Evolutionary conservation across 1,140 invertebrate genomes (phyloP), one percentile per base, ranked within the genome.

Genomic region (Portunus trituberculatus): DNA sequence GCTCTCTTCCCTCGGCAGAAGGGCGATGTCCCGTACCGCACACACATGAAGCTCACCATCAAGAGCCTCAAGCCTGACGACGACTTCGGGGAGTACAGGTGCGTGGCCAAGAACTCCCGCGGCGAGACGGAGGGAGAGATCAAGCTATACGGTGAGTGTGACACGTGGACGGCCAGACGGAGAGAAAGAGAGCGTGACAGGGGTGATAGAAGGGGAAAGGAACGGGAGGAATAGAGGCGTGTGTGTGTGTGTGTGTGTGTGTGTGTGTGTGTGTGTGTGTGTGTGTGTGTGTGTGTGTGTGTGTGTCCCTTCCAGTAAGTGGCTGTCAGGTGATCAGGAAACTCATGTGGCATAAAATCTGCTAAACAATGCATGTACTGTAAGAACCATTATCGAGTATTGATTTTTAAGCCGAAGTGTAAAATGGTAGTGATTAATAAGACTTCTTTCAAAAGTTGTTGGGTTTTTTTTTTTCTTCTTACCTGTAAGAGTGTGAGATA

Each of bases 91-190:
- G 98, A 98, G 88, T 99, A 99, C 97, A 99, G 99, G 97, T 99
- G 99, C 97, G 98, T 99, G 1, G 99, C 98, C 86, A 99, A 99
- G 97, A 99, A 99, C 97, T 98, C 98, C 46, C 97, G 98, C 90
- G 99, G 99, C 95, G 98, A 99, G 97, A 99, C 98, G 8, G 99
- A 99, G 96, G 99, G 99, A 86, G 98, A 98, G 83, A 99, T 99
- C 96, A 98, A 96, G 48, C 88, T 96, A 14, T 96, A 96, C 94
- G 95, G 96, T 96, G 99, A 97, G 98, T 98, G 67, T 99, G 99
- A 28, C 98, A 98, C 0, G 99, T 99, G 97, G 97, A 98, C 96
- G 99, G 99, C 96, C 16, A 3, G 39, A 6, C 28, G 20, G 8
- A 82, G 45, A 39, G 29, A 8, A 39, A 8, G 39, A 89, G 20